Conservation (phyloP, 2,113 vertebrate species). For the Alligator sinensis region DNA sequence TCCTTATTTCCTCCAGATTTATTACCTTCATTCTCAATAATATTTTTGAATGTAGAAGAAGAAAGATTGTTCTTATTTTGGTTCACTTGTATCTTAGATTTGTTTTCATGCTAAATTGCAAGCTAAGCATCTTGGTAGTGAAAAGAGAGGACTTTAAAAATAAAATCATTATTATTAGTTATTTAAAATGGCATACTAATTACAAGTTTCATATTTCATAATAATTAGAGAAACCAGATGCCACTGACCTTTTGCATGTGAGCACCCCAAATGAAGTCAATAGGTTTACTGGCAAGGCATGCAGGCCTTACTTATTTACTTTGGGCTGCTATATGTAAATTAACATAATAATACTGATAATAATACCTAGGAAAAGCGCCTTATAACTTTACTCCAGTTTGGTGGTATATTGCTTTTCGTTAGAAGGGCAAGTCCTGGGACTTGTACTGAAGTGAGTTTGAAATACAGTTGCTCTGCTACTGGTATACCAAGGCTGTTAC, state of each 20-base stretch:
- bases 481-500: background rate
- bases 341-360: background rate
- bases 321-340: background rate
- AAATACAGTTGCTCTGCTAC: background rate
- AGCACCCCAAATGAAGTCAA: background rate
- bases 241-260: background rate
- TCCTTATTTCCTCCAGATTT: background rate
- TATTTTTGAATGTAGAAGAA: background rate
- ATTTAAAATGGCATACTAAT: background rate
- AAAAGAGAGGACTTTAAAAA: background rate
- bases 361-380: background rate
- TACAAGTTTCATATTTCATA: background rate
- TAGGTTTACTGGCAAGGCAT: background rate
- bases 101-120: background rate
- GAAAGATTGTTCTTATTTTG: background rate
- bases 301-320: background rate
- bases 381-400: background rate
- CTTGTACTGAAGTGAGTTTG: background rate
- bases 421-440: background rate
- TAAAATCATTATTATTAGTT: background rate
- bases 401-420: background rate
- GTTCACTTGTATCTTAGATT: background rate
- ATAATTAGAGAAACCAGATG: background rate
- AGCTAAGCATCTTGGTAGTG: background rate
- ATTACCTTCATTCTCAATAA: background rate